These are phyloP conservation scores for Muscidifurax raptorellus DNA, from an alignment of 1,140 invertebrate species.

Conservation along the genomic window DNA sequence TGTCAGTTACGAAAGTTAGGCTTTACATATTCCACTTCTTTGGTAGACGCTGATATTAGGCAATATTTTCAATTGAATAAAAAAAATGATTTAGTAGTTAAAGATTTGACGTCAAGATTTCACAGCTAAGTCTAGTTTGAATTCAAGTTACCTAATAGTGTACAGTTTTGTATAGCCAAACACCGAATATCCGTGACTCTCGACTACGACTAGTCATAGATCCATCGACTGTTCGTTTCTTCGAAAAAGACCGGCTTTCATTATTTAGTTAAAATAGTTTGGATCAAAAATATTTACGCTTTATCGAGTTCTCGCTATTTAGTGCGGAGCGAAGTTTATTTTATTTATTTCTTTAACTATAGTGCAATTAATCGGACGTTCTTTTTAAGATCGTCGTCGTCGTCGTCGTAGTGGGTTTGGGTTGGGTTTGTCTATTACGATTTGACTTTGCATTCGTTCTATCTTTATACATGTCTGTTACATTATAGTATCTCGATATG, in stretches of 20 bases:
- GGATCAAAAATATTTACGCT: slow-evolving; percentile 65
- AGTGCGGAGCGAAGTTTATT: slow-evolving; percentile 39
- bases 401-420: slow-evolving; percentile 4
- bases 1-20: no score
- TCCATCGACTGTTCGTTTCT: background rate
- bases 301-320: slow-evolving; percentile 56
- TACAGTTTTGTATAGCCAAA: slow-evolving; percentile 61
- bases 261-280: slow-evolving; percentile 63
- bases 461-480: slow-evolving; percentile 40
- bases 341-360: slow-evolving; percentile 43
- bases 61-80: background rate
- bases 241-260: slow-evolving; percentile 52
- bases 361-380: slow-evolving; percentile 32
- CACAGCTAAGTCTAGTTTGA: slow-evolving; percentile 29
- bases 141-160: slow-evolving; percentile 62
- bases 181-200: slow-evolving; percentile 52
- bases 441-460: slow-evolving; percentile 32
- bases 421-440: slow-evolving; percentile 30
- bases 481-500: slow-evolving; percentile 49
- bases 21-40: no score
- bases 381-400: slow-evolving; percentile 24
- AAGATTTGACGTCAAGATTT: slow-evolving; percentile 41
- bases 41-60: background rate
- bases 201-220: slow-evolving; percentile 35
- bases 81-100: background rate